Evolutionary conservation across 1,140 invertebrate species (phyloP), one percentile per base, ranked within the genome.

Genomic region (Halictus rubicundus): DNA sequence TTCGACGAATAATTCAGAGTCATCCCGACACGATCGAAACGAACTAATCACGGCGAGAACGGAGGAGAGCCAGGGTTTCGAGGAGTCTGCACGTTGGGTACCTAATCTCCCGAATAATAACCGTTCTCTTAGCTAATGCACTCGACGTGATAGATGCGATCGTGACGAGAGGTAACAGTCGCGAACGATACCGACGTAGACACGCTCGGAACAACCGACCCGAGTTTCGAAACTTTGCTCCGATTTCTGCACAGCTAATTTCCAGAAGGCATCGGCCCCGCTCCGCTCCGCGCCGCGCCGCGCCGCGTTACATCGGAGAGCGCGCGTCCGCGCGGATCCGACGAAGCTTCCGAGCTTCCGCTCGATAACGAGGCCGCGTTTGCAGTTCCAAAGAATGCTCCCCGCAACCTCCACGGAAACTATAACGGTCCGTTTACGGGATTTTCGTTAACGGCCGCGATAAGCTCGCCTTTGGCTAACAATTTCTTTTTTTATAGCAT

Each of bases 121-220:
- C 46, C 57, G 57, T 52, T 23, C 37, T 39, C 68, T 42, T 9
- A 46, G 64, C 39, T 49, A 46, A 66, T 66, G 64, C 64, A 66
- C n/a, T 39, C n/a, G 49, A 12, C 14, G 52, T 27, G 68, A 69
- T 52, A 52, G 68, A 78, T 68, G 63, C 25, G n/a, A 66, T 69
- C 78, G 68, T 78, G 83, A 84, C 83, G 84, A 80, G 77, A 80
- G 63, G 82, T 84, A 83, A 85, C 83, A 80, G 71, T 63, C 68
- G 25, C 69, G 72, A 68, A 70, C 66, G 65, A 78, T 79, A 76
- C 77, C 82, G 68, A 80, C 60, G 82, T 72, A 65, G 19, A 68
- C 72, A 80, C 64, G 77, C 64, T 60, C 59, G 68, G 42, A 77
- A 77, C 78, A 75, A 63, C 60, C 73, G 71, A 68, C 25, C 54